Evolutionary conservation across 2,113 vertebrate species (phyloP), one percentile per base, ranked within the genome.

Genomic region (Bubo bubo): DNA sequence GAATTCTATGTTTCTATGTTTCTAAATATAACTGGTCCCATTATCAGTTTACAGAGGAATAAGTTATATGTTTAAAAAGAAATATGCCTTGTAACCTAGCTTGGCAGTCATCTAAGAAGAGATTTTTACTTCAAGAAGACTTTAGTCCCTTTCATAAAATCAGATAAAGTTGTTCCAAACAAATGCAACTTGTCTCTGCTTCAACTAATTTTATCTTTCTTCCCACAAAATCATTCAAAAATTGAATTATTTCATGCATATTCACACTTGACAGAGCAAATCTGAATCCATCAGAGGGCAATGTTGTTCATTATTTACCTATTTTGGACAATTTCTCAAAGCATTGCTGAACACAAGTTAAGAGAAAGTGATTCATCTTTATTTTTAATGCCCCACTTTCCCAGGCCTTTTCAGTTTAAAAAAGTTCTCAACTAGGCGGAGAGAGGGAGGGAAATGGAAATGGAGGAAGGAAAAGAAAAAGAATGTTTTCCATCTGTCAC

Each of bases 401-500:
- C 34, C 30, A 75, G 68, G 21, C 73, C 79, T n/a, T 72, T 87
- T 45, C 60, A 87, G 8, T 58, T 64, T 89, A n/a, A 32, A 84
- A 95, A 64, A 86, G 12, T 26, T 84, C 47, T 93, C 35, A 52
- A 71, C 16, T 83, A 66, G 21, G 47, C 52, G 4, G 72, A 93
- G 17, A 70, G 27, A 56, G 19, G 30, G 64, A 90, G 74, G 55
- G 27, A 94, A 86, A 89, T 71, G 56, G 75, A 88, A 86, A 70
- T 0, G 1, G 64, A 93, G 39, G 62, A 91, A 82, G 43, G 68
- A 95, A 91, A 88, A 96, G 41, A 77, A 80, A 90, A 93, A 74
- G 1, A 86, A 88, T 80, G 30, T 73, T 96, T 96, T 96, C 60
- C 73, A 94, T 96, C 73, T 97, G 83, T 96, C 88, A 84, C 35